Conservation (phyloP, 2,113 vertebrate genomes). For the Myotis lucifugus region DNA sequence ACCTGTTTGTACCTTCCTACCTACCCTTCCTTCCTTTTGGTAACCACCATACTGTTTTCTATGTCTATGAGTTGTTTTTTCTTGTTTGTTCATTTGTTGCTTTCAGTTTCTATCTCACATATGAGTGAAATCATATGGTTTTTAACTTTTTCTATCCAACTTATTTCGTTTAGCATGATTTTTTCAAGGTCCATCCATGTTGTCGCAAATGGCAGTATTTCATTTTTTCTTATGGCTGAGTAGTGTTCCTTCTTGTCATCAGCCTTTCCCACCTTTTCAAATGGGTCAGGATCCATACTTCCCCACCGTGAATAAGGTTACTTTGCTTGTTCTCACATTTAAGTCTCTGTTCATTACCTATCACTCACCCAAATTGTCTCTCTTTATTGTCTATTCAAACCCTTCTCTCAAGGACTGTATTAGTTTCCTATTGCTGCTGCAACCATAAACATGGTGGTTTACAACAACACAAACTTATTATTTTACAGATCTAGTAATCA, state of each 20-base stretch:
- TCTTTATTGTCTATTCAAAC: neutral
- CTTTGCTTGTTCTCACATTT: neutral
- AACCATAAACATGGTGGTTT: neutral
- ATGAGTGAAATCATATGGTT: neutral
- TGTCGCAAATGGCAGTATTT: neutral
- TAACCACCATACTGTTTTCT: neutral
- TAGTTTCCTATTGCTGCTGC: neutral
- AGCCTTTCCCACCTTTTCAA: neutral
- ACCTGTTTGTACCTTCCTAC: neutral
- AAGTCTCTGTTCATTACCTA: neutral
- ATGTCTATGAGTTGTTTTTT: neutral
- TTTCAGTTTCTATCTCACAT: neutral
- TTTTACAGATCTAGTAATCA: neutral
- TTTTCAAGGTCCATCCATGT: neutral
- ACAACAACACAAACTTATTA: neutral
- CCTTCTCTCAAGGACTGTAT: neutral
- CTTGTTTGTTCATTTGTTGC: neutral
- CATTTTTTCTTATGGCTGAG: neutral
- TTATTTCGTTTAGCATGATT: neutral
- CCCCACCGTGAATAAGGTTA: neutral
- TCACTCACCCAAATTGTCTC: neutral
- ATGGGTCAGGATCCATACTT: neutral
- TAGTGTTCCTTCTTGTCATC: neutral
- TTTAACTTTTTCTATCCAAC: neutral
- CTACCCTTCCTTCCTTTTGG: neutral